Evolutionary conservation across 2,888 invertebrate genomes (phyloP).

Genomic region (Drosophila diplacantha): DNA sequence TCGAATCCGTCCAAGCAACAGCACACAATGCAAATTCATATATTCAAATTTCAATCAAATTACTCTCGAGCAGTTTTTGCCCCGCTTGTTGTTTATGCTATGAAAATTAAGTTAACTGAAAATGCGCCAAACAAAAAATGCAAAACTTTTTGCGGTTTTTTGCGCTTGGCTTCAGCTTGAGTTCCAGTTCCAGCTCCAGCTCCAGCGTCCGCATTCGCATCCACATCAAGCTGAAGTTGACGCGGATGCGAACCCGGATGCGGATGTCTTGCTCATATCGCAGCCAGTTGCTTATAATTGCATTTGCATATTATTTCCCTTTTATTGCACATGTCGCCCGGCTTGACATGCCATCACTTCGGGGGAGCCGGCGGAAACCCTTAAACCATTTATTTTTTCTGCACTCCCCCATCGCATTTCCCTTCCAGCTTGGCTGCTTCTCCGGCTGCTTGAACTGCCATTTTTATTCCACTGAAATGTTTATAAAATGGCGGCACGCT

Average conservation of each 20-base stretch:
- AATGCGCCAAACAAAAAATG: slow-evolving; percentile 37
- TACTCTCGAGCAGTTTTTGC: slow-evolving; percentile 12
- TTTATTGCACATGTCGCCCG: slow-evolving; percentile 68
- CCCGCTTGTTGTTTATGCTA: slow-evolving; percentile 43
- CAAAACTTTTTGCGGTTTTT: slow-evolving; percentile 48
- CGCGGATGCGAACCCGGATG: slow-evolving; percentile 15
- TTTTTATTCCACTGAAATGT: slow-evolving; percentile 51
- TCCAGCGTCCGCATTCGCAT: not conserved
- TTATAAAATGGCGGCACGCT: slow-evolving; percentile 64
- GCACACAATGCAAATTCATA: slow-evolving; percentile 28
- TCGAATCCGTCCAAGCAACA: slow-evolving; percentile 6
- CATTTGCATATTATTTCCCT: slow-evolving; percentile 72
- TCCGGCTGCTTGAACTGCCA: slow-evolving; percentile 32
- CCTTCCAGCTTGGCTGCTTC: slow-evolving; percentile 14
- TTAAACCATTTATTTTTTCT: slow-evolving; percentile 38
- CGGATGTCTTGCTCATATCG: slow-evolving; percentile 51
- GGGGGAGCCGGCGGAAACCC: slow-evolving; percentile 28
- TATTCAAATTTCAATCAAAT: slow-evolving; percentile 36
- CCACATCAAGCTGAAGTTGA: slow-evolving; percentile 4
- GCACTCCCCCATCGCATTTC: slow-evolving; percentile 12
- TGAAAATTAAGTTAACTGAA: slow-evolving; percentile 46
- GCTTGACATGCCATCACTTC: slow-evolving; percentile 61
- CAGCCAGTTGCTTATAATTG: slow-evolving; percentile 65
- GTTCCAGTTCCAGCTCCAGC: slow-evolving; percentile 4
- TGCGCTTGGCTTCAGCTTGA: slow-evolving; percentile 32